Evolutionary conservation across 2,888 invertebrate species (phyloP).

Genomic region (Vannuccia rotundouncinata): DNA sequence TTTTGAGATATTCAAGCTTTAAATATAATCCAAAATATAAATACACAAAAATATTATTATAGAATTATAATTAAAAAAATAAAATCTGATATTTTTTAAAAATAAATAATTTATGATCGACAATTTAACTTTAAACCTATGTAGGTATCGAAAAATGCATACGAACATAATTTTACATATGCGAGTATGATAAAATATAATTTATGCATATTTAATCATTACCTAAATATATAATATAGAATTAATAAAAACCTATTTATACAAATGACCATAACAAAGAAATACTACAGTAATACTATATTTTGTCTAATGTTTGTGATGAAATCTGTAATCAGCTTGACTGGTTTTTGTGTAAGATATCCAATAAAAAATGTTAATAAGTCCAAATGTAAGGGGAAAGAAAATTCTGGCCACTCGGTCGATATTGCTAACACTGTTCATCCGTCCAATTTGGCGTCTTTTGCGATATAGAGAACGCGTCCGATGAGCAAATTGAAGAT

Average conservation of each 20-base stretch:
- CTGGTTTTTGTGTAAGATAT: slow-evolving; percentile 1
- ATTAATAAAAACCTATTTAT: no score
- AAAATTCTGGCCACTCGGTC: not conserved
- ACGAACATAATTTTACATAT: no score
- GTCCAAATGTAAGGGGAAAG: slow-evolving; percentile 9
- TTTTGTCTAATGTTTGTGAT: not conserved
- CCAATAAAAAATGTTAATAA: slow-evolving; percentile 25
- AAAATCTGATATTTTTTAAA: no score
- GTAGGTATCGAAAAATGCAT: no score
- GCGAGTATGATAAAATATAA: no score
- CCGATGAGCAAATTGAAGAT: not conserved
- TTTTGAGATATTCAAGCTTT: not conserved
- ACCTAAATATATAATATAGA: no score
- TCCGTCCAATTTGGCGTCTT: not conserved
- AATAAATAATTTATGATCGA: no score
- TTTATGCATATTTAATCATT: no score
- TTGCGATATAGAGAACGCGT: not conserved
- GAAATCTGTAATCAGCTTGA: not conserved
- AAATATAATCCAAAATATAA: not conserved
- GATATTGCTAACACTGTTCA: slow-evolving; percentile 21
- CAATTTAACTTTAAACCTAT: no score
- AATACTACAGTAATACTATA: no score
- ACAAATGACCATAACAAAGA: no score
- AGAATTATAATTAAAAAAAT: no score
- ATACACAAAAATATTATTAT: not conserved